Base-by-base conservation (phyloP, 1,140 invertebrate species). In the Trachymyrmex septentrionalis region DNA sequence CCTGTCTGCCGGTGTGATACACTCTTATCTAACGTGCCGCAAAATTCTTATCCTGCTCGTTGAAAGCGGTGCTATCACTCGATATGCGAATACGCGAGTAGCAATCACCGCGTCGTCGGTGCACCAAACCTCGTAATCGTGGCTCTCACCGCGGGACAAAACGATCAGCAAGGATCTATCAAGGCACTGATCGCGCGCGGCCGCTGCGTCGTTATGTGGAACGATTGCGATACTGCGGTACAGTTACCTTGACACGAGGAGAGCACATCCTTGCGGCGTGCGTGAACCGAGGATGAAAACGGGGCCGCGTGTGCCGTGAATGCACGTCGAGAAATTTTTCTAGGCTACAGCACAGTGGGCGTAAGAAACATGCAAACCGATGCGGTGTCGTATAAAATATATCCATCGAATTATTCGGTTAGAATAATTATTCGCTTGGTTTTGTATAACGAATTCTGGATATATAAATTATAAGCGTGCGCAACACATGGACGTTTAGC, bases 221-320 rank as follows among this genome's bases (percentile, higher is more conserved):
- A 91, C 89, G 84, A 21, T 75, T 67, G 85, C 86, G 77, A 82
- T 78, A 75, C 85, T 69, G 86, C 69, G 88, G 63, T 91, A 91
- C 90, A 91, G 90, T 91, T 91, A 91, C 87, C 85, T 86, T 85
- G 76, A 88, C 90, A 88, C 63, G 57, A 78, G 63, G 38, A 80
- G 57, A 86, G 64, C 86, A 88, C 71, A 91, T 91, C 90, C 87
- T 88, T 80, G 87, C 89, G 78, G 69, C 69, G 64, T 75, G 72
- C 71, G 55, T 21, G 34, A 81, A 86, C 85, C 87, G 59, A 89
- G 87, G 81, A 90, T 84, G 81, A 75, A 73, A 87, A 86, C 72
- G 73, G 63, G 85, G 78, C 85, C 72, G 59, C 24, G 14, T 3
- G 30, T 5, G 30, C 30, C 55, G 38, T 14, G 55, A 84, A 57